phyloP scores from a whole-genome alignment of 2,113 vertebrate species.

The Ctenodactylus gundi region DNA sequence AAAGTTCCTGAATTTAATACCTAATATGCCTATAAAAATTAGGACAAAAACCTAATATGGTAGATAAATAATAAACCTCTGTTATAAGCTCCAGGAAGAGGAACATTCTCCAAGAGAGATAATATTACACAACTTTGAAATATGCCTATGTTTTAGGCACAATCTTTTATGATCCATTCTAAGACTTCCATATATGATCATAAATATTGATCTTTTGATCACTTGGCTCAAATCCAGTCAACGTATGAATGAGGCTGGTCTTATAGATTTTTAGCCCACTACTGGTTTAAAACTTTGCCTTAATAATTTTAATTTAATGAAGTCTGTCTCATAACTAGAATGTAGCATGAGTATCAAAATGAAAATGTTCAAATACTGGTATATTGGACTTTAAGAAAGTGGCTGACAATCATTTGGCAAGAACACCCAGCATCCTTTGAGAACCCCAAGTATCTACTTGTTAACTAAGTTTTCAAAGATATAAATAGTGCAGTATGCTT shows the following conservation, averaged over 20 bases:
- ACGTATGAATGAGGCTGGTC: conserved; percentile 7
- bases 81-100: not conserved
- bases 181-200: not conserved
- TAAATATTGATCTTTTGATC: conserved; percentile 46
- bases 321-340: not conserved
- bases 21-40: conserved; percentile 6
- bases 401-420: not conserved
- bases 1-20: not conserved
- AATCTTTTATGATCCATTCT: not conserved
- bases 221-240: not conserved
- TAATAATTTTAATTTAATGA: conserved; percentile 16
- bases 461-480: not conserved
- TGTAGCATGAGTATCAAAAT: not conserved
- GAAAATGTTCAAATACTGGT: conserved; percentile 2
- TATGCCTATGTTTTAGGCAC: not conserved
- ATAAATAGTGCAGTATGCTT: not conserved
- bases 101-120: not conserved
- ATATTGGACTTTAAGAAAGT: not conserved
- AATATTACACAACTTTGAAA: not conserved
- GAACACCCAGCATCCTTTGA: not conserved
- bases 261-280: not conserved
- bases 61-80: not conserved
- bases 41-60: not conserved
- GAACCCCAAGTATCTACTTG: not conserved
- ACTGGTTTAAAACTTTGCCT: conserved; percentile 9